phyloP scores from a whole-genome alignment of 2,888 invertebrate genomes.

The Mythimna loreyi region DNA sequence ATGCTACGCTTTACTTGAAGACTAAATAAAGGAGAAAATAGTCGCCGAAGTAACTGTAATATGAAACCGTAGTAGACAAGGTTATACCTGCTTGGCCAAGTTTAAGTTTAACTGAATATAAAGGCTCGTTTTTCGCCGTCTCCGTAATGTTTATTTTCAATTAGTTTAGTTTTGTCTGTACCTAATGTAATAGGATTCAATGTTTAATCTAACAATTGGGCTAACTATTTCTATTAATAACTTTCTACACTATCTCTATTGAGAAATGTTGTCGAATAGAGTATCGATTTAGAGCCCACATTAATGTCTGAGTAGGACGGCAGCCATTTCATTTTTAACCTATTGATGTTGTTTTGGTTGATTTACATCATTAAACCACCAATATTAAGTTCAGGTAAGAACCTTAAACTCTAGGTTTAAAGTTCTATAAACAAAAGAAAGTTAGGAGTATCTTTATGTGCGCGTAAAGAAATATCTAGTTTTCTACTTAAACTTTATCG shows the following conservation, averaged over 20 bases:
- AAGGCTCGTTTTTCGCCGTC: background rate
- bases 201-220: background rate
- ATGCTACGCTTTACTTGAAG: no score
- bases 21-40: background rate
- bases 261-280: conserved; percentile 8
- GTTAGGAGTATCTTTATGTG: background rate
- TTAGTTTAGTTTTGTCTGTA: background rate
- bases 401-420: no score
- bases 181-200: background rate
- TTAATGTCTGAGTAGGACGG: conserved; percentile 2
- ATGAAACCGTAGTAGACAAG: conserved; percentile 4
- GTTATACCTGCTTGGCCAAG: background rate
- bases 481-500: background rate
- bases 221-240: background rate
- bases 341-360: background rate
- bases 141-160: background rate
- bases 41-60: background rate
- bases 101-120: conserved; percentile 3
- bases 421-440: background rate
- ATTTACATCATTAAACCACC: no score
- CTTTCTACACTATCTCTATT: background rate
- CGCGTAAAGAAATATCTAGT: background rate
- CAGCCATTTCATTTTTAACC: conserved; percentile 15
- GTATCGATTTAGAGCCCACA: conserved; percentile 4
- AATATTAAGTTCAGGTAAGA: no score